Evolutionary conservation across 2,888 invertebrate genomes (phyloP), one percentile per base, ranked within the genome.

Genomic region (Chymomyza procnemis): DNA sequence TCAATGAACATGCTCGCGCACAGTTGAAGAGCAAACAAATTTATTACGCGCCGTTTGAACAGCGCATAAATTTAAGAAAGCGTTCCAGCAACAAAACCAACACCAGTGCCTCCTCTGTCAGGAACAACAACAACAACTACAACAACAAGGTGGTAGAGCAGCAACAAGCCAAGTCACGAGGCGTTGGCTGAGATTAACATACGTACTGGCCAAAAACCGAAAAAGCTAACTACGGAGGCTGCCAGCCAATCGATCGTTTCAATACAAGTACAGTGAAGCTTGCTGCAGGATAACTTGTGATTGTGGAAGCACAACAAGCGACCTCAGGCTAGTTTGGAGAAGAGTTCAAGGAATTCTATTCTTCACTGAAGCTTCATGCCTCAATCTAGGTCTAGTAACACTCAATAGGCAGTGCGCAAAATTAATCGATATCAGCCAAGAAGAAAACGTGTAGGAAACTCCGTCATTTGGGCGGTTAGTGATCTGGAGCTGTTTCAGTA

Each of bases 41-140:
- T 85, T 85, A 85, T 85, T 85, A 88, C 85, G 85, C 85, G 88
- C 88, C 85, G 84, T 87, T 85, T 88, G 85, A 88, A 88, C 85
- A 85, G 88, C 85, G 88, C 88, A 88, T 85, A 88, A 85, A 85
- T 85, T 85, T 85, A 78, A 77, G 66, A 66, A 73, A 59, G 64
- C 73, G 73, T 47, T 22, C 41, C 41, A 60, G 65, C 62, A 62
- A 54, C 47, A 63, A 61, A 46, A 47, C 22, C 59, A 58, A 62
- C 48, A 47, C 26, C 26, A 26, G 26, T 6, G 8, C 3, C 26
- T 26, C 26, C 26, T 26, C 26, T 4, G 26, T 8, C 3, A 26
- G 8, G 26, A 61, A 55, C 64, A 64, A 61, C 58, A 52, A 19
- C 52, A 62, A 64, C 48, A 30, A 22, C 12, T 55, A 55, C 30